phyloP scores from a whole-genome alignment of 2,113 vertebrate genomes.

The Quiscalus mexicanus region DNA sequence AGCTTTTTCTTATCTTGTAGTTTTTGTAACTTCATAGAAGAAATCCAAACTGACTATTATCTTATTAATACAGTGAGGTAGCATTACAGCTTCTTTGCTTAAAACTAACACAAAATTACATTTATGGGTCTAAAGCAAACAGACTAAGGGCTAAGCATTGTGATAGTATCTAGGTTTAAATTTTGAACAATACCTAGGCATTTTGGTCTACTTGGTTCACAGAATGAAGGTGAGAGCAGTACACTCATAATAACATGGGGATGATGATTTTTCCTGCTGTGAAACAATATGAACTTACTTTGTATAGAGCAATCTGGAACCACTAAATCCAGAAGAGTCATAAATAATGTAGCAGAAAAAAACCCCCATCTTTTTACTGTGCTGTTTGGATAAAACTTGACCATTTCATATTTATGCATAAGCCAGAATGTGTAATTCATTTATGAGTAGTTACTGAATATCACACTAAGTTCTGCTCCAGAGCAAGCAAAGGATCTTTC shows the following conservation, averaged over 20 bases:
- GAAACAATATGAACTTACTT: background rate
- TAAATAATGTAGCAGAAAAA: background rate
- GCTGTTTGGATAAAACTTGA: background rate
- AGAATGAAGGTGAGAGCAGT: background rate
- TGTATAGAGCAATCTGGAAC: background rate
- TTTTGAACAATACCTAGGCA: background rate
- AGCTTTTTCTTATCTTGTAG: background rate
- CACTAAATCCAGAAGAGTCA: background rate
- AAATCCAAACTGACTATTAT: background rate
- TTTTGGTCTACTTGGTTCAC: background rate
- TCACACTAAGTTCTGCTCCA: background rate
- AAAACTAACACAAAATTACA: background rate
- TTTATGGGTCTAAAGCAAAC: background rate
- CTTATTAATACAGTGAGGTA: background rate
- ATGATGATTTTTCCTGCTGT: background rate
- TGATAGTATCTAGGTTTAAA: background rate
- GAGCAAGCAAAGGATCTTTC: background rate
- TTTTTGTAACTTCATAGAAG: constrained; percentile 1
- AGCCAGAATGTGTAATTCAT: background rate
- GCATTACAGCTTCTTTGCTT: background rate
- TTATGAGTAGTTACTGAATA: background rate
- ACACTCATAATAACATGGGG: background rate
- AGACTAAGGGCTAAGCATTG: background rate
- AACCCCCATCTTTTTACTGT: background rate
- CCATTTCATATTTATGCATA: background rate